Percentiles rank a stretch among this genome's conserved stretches.
phyloP scores from a whole-genome alignment of 2,113 vertebrate species.

The Chaetodon auriga region DNA sequence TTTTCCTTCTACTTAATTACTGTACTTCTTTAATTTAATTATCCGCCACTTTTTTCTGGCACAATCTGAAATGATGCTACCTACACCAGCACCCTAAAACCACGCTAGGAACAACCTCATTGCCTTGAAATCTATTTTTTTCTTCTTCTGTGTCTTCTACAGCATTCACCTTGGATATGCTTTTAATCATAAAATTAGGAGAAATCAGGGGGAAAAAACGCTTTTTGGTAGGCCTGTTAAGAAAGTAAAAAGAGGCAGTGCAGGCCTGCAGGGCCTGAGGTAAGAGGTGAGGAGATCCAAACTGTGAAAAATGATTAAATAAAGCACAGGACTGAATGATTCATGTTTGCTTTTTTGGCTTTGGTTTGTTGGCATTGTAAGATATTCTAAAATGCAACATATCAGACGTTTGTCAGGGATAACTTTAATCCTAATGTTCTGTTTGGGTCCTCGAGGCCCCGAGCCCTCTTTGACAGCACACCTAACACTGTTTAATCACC shows the following conservation, averaged over 20 bases:
- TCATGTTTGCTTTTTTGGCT: slow-evolving; percentile 34
- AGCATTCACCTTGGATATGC: slow-evolving; percentile 68
- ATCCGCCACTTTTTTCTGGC: slow-evolving; percentile 62
- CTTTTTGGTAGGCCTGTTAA: slow-evolving; percentile 68
- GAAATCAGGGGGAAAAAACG: slow-evolving; percentile 21
- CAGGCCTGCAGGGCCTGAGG: slow-evolving; percentile 69
- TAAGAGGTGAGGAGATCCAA: slow-evolving; percentile 61
- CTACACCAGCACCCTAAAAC: slow-evolving; percentile 46
- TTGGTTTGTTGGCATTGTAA: slow-evolving; percentile 54
- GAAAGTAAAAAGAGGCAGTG: slow-evolving; percentile 61
- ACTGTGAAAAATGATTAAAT: slow-evolving; percentile 63
- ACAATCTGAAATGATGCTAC: slow-evolving; percentile 47
- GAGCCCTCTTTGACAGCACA: slow-evolving; percentile 1
- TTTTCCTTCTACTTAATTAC: slow-evolving; percentile 66
- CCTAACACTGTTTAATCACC: neutral
- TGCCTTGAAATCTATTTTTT: slow-evolving; percentile 47
- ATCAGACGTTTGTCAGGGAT: slow-evolving; percentile 6
- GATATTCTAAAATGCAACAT: slow-evolving; percentile 32
- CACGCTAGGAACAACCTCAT: slow-evolving; percentile 47
- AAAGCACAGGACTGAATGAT: slow-evolving; percentile 54
- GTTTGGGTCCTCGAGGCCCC: slow-evolving; percentile 16
- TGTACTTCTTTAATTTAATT: slow-evolving; percentile 72
- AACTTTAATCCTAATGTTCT: slow-evolving; percentile 22
- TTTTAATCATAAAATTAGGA: slow-evolving; percentile 56
- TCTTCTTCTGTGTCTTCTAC: slow-evolving; percentile 31